A percentile compares a stretch with the other conserved stretches of the same genome.
These are phyloP conservation scores for Ectemnius lituratus DNA, from an alignment of 2,888 invertebrate genomes.

Conservation along the genomic window DNA sequence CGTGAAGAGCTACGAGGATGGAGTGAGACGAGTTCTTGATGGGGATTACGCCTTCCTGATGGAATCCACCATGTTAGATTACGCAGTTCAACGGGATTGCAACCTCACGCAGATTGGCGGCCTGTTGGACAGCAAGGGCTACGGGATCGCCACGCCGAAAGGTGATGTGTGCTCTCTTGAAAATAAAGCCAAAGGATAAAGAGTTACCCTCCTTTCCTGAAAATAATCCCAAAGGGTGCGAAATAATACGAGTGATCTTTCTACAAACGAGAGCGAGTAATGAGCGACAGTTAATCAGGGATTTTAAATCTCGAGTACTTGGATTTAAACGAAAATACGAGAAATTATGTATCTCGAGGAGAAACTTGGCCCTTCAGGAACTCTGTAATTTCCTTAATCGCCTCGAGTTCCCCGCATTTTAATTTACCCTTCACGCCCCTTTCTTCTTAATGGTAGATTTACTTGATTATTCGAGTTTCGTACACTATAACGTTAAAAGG, in stretches of 20 bases:
- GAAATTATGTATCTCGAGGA: conserved; percentile 1
- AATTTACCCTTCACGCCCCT: not conserved
- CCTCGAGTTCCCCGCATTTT: conserved; percentile 14
- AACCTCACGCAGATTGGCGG: conserved; percentile 99
- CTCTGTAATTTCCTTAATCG: conserved; percentile 31
- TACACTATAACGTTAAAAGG: no score
- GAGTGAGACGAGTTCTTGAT: conserved; percentile 89
- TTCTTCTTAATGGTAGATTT: conserved; percentile 12
- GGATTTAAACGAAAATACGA: not conserved
- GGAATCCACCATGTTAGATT: conserved; percentile 99
- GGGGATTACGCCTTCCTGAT: conserved; percentile 98
- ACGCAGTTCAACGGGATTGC: conserved; percentile 95
- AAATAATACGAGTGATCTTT: no score
- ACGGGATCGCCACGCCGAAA: conserved; percentile 98
- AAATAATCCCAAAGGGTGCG: no score
- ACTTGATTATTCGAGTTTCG: no score
- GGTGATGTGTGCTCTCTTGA: conserved; percentile 79
- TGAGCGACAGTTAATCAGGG: not conserved
- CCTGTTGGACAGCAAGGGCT: conserved; percentile 89
- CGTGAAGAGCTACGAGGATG: conserved; percentile 94
- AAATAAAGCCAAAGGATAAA: no score
- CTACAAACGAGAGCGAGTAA: no score
- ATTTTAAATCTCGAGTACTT: conserved; percentile 20
- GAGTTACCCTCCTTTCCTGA: no score
- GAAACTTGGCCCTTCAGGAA: not conserved